A percentile compares a stretch with the other conserved stretches of the same genome.
These are phyloP conservation scores for Crocodylus rhombifer DNA, from an alignment of 2,797 vertebrate species.

Conservation along the genomic window DNA sequence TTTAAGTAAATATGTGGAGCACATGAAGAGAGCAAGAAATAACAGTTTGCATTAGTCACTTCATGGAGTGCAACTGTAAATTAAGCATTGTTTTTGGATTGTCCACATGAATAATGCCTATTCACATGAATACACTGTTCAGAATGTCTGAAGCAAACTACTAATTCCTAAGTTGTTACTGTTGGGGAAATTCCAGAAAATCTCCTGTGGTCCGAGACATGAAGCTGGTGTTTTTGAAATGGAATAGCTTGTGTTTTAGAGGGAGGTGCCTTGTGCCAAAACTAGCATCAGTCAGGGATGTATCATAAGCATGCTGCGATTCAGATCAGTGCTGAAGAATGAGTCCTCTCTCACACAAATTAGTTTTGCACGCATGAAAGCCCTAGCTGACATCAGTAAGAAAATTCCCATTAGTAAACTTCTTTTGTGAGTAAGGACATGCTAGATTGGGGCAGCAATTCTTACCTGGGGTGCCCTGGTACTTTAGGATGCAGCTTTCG, in stretches of 20 bases:
- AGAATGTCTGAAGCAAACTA: background rate
- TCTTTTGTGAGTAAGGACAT: background rate
- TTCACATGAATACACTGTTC: background rate
- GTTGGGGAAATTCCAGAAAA: conserved; percentile 53
- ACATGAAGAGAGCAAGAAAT: background rate
- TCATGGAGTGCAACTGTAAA: background rate
- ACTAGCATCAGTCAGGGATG: background rate
- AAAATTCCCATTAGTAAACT: background rate
- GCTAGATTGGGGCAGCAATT: background rate
- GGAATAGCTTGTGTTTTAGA: background rate
- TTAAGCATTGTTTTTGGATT: background rate
- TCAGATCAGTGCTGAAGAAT: background rate
- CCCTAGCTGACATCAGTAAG: background rate
- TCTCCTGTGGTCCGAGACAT: background rate
- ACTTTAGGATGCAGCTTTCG: too few species aligned
- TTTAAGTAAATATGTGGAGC: background rate
- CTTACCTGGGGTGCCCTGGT: too few species aligned
- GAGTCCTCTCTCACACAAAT: background rate
- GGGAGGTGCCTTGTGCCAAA: background rate
- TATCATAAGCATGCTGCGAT: accelerated
- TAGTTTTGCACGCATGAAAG: background rate
- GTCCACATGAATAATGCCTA: background rate
- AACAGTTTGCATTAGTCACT: background rate
- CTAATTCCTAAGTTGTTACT: conserved; percentile 43
- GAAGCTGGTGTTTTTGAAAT: background rate